A percentile compares a stretch with the other conserved stretches of the same genome.
Conservation (phyloP, 2,888 invertebrate genomes). For the Hecatera dysodea region DNA sequence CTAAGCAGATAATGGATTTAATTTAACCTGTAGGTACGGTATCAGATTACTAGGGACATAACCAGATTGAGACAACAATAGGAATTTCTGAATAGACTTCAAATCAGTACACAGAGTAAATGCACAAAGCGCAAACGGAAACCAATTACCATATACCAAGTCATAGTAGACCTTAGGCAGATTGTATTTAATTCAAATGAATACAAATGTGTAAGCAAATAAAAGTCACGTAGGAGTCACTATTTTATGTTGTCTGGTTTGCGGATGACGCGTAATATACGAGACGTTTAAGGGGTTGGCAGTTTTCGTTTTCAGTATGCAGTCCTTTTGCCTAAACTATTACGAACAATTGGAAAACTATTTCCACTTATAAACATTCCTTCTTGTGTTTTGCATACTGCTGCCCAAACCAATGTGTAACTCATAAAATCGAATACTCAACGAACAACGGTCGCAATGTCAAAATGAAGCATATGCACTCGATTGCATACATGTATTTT, state of each 20-base stretch:
- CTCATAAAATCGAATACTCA: too few relatives aligned
- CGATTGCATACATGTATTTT: too few relatives aligned
- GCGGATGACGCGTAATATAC: conserved; percentile 11
- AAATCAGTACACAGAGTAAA: conserved; percentile 13
- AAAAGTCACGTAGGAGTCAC: conserved; percentile 17
- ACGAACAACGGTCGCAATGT: too few relatives aligned
- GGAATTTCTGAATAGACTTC: conserved; percentile 30
- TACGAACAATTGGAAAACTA: neutral
- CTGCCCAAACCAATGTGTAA: too few relatives aligned
- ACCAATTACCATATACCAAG: conserved; percentile 37
- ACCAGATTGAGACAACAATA: conserved; percentile 42
- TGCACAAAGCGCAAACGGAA: conserved; percentile 45
- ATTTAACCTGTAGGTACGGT: conserved; percentile 5
- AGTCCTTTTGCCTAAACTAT: too few relatives aligned
- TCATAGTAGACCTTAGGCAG: conserved; percentile 19
- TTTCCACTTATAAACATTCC: neutral
- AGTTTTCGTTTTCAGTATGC: neutral
- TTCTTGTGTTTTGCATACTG: neutral
- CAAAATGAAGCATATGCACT: too few relatives aligned
- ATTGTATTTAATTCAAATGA: conserved; percentile 38
- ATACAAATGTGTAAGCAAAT: conserved; percentile 19
- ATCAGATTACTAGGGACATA: conserved; percentile 21
- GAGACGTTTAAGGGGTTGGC: conserved; percentile 4
- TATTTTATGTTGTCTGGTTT: conserved; percentile 23
- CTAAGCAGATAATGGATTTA: conserved; percentile 7